Base-by-base conservation (phyloP, 1,140 invertebrate genomes). In the Lethrus apterus region DNA sequence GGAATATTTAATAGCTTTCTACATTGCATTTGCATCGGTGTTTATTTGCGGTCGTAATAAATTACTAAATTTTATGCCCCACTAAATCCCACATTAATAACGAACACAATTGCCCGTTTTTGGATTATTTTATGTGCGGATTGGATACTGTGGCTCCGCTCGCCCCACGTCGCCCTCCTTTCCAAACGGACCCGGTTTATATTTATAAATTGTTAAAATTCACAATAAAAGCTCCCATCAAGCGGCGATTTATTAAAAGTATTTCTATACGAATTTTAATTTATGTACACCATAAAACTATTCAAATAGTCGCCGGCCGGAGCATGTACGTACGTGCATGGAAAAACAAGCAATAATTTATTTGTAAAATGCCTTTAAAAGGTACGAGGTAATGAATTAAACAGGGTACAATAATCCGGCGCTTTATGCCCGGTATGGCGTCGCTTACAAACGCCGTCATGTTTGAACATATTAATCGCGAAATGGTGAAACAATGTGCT, bases 381-480 rank as follows among this genome's bases (percentile, higher is more conserved):
- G 41, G 51, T 38, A n/a, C n/a, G n/a, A n/a, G n/a, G 43, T 45
- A 50, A 49, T 48, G 51, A 53, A 53, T 49, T 53, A 53, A 53
- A 53, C 47, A n/a, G n/a, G 34, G 51, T 53, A 53, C 50, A 53
- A 48, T 53, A 53, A 50, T 48, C 47, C 41, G 44, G 46, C 46
- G 43, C 51, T 53, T 49, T 53, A 49, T 49, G 42, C 38, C 45
- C 42, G 32, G 44, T 49, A 42, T 32, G 41, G 36, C 32, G 31
- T 14, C 35, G 32, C 35, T 44, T 45, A 48, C 40, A 53, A 49
- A 49, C 31, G 35, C 46, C 43, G 51, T 45, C 43, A 46, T 34
- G 51, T 42, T 45, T 50, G 46, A 53, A 49, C 49, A 52, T 52
- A 52, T 53, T 53, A 53, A 53, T 53, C 51, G 50, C 46, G 51